These are phyloP conservation scores for Otis tarda DNA, from an alignment of 2,113 vertebrate species.

Conservation along the genomic window DNA sequence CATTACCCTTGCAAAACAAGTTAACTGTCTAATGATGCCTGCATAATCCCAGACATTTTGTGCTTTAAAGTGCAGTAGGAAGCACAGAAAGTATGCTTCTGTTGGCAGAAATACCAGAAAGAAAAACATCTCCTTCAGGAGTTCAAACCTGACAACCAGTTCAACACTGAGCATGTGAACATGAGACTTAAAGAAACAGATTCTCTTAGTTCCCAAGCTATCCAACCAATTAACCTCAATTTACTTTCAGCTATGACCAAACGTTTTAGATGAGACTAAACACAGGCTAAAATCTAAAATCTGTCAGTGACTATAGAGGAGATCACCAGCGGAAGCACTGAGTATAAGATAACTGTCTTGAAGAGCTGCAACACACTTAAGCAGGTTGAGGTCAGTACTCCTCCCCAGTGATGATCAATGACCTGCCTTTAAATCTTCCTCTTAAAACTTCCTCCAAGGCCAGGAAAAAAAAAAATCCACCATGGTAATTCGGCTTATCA, in stretches of 20 bases:
- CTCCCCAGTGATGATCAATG: rapidly evolving
- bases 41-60: neutral
- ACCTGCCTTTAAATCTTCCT: neutral
- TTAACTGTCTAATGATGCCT: neutral
- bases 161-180: neutral
- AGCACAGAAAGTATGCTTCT: neutral
- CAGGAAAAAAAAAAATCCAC: neutral
- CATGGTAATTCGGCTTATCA: neutral
- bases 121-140: neutral
- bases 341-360: neutral
- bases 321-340: neutral
- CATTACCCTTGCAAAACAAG: neutral
- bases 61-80: neutral
- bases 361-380: neutral
- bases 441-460: neutral
- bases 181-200: neutral
- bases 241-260: neutral
- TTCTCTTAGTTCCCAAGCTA: neutral
- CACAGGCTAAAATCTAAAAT: neutral
- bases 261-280: neutral
- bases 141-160: neutral
- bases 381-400: neutral
- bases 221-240: neutral
- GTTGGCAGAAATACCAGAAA: neutral
- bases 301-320: neutral